phyloP scores from a whole-genome alignment of 2,888 invertebrate species.

The Hirtodrosophila duncani region DNA sequence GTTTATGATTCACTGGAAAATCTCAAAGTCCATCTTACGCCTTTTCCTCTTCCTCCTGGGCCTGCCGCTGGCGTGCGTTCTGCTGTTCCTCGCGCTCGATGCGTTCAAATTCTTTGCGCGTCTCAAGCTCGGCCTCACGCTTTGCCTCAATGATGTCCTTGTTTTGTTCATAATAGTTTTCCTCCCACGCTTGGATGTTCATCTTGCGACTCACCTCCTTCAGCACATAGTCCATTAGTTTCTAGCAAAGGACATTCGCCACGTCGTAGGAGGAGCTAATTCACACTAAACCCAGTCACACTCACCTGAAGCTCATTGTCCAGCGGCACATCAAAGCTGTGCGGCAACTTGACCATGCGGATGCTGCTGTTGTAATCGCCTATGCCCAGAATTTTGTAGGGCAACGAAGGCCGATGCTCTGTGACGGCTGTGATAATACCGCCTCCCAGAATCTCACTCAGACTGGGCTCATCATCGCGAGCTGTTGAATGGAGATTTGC shows the following conservation, averaged over 20 bases:
- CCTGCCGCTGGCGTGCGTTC: constrained; percentile 54
- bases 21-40: constrained; percentile 22
- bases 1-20: no score
- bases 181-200: constrained; percentile 81
- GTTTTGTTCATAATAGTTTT: constrained; percentile 80
- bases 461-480: constrained; percentile 80
- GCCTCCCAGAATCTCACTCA: constrained; percentile 84
- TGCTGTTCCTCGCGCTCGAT: constrained; percentile 60
- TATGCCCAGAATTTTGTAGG: constrained; percentile 83
- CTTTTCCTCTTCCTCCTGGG: constrained; percentile 39
- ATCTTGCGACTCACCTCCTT: constrained; percentile 78
- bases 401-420: constrained; percentile 81
- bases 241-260: constrained; percentile 49
- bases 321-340: constrained; percentile 79
- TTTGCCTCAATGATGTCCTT: constrained; percentile 76
- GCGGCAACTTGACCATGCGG: constrained; percentile 82
- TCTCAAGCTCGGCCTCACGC: constrained; percentile 77
- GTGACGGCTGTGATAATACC: constrained; percentile 83
- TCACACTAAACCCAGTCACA: background rate
- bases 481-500: constrained; percentile 43
- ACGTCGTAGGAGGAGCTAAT: no score
- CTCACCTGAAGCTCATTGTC: constrained; percentile 77
- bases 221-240: constrained; percentile 79
- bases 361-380: constrained; percentile 85
- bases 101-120: constrained; percentile 80